Conservation (phyloP, 1,140 invertebrate species). For the Phenacoccus solenopsis region DNA sequence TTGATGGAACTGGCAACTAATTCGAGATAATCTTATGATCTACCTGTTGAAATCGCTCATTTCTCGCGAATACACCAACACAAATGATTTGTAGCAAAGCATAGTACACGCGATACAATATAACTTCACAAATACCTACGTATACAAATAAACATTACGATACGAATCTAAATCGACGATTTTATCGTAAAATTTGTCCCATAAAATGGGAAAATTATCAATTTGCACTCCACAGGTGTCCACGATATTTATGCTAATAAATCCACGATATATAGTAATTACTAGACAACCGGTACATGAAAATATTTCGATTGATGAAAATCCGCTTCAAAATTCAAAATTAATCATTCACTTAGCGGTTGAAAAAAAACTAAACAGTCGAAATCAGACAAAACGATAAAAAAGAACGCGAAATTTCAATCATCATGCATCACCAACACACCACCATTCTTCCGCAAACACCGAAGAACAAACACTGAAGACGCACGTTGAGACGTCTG, state of each 20-base stretch:
- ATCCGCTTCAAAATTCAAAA: too few relatives aligned
- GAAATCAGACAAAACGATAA: too few relatives aligned
- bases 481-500: not conserved
- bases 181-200: not conserved
- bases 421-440: not conserved
- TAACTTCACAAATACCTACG: too few relatives aligned
- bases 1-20: not conserved
- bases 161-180: not conserved
- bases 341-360: too few relatives aligned
- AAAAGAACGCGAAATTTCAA: not conserved
- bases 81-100: not conserved
- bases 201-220: not conserved
- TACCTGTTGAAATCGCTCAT: constrained; percentile 11
- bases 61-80: not conserved
- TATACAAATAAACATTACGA: too few relatives aligned
- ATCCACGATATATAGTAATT: too few relatives aligned
- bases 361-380: too few relatives aligned
- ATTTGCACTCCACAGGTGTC: not conserved
- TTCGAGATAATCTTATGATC: not conserved
- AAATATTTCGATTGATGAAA: too few relatives aligned
- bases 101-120: constrained; percentile 8
- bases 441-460: not conserved
- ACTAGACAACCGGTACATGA: too few relatives aligned
- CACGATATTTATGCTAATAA: too few relatives aligned
- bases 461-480: not conserved